phyloP scores from a whole-genome alignment of 1,140 invertebrate species.

The Pseudomyrmex dendroicus region DNA sequence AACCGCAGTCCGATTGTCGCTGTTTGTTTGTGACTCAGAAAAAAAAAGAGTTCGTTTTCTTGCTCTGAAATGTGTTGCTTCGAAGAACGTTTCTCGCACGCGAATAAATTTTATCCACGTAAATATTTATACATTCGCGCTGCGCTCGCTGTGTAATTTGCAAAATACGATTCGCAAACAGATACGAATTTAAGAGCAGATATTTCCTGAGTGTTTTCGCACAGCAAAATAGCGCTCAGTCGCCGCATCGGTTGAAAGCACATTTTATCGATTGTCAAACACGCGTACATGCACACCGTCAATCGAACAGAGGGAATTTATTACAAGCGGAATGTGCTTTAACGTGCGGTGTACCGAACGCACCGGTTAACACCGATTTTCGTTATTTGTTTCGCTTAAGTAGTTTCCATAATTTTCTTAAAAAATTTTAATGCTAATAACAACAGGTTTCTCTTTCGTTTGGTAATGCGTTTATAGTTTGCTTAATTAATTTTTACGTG shows the following conservation, averaged over 20 bases:
- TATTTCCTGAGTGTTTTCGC: background rate
- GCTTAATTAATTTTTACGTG: background rate
- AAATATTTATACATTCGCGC: slow-evolving; percentile 4
- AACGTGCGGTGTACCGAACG: background rate
- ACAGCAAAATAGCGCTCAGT: slow-evolving; percentile 23
- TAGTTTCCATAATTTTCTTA: background rate
- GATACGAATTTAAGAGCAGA: slow-evolving; percentile 21
- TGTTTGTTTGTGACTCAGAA: background rate
- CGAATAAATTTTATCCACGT: background rate
- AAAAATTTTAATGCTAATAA: background rate
- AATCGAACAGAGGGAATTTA: slow-evolving; percentile 42
- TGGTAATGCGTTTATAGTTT: background rate
- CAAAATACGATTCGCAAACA: slow-evolving; percentile 5
- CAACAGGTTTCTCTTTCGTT: background rate
- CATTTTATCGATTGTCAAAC: slow-evolving; percentile 43
- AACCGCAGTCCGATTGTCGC: slow-evolving; percentile 2
- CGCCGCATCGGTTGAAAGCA: background rate
- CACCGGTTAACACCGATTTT: slow-evolving; percentile 4
- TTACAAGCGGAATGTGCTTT: slow-evolving; percentile 17
- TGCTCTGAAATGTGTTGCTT: no score
- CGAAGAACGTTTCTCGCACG: no score
- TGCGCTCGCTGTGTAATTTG: slow-evolving; percentile 19
- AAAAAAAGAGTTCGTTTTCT: background rate
- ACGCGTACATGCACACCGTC: slow-evolving; percentile 2
- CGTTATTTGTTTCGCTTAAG: no score